Evolutionary conservation across 1,140 invertebrate species (phyloP).

Genomic region (Physella acuta): DNA sequence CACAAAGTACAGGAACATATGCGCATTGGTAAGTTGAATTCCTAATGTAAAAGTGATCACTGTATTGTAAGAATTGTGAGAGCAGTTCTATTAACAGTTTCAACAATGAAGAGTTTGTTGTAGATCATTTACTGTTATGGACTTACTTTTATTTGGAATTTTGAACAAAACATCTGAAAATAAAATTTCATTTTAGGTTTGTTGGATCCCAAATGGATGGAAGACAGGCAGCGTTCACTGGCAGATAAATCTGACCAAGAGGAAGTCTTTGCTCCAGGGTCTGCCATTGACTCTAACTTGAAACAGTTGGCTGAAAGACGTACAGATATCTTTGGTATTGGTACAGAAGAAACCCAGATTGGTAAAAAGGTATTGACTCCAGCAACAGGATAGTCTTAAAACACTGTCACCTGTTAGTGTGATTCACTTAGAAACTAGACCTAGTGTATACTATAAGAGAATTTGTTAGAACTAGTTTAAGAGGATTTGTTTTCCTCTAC

Average conservation of each 20-base stretch:
- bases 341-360: constrained; percentile 93
- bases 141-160: too few species aligned
- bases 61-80: background rate
- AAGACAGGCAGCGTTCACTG: constrained; percentile 87
- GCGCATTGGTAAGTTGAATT: constrained; percentile 73
- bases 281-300: constrained; percentile 91
- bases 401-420: too few species aligned
- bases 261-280: constrained; percentile 76
- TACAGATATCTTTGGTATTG: constrained; percentile 99
- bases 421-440: too few species aligned
- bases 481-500: background rate
- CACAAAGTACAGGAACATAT: constrained; percentile 97
- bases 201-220: constrained; percentile 96
- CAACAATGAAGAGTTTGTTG: too few species aligned
- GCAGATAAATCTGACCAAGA: constrained; percentile 81
- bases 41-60: too few species aligned
- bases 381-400: too few species aligned
- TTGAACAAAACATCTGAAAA: too few species aligned
- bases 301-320: constrained; percentile 95
- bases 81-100: too few species aligned
- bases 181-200: too few species aligned
- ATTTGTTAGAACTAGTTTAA: too few species aligned
- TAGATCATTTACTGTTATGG: too few species aligned
- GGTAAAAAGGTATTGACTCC: constrained; percentile 94
- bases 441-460: too few species aligned